Evolutionary conservation across 92 coral and sea anemone species (phyloP).

Genomic region (Paragorgia papillata): DNA sequence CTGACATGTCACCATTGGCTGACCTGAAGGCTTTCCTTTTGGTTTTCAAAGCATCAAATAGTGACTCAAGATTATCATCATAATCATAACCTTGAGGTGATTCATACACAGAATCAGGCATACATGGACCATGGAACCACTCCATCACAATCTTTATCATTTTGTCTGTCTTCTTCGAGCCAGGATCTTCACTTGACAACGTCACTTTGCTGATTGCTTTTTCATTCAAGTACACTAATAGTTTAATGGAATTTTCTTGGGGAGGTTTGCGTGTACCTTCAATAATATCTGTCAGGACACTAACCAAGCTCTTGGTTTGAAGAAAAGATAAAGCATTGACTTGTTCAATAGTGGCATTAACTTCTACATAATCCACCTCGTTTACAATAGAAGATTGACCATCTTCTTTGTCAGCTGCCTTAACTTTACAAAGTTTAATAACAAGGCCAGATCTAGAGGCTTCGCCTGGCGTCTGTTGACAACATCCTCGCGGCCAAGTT

Average conservation of each 20-base stretch:
- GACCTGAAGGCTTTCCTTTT: conserved; percentile 41
- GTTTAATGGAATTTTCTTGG: conserved; percentile 31
- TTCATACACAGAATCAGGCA: not conserved
- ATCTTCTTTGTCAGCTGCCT: not conserved
- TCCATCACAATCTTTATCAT: conserved; percentile 68
- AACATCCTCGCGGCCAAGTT: not conserved
- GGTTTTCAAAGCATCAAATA: conserved; percentile 75
- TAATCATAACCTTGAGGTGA: not conserved
- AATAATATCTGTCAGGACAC: conserved; percentile 47
- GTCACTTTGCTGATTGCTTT: conserved; percentile 62
- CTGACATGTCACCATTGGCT: not conserved
- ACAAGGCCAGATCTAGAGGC: not conserved
- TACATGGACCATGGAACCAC: conserved; percentile 59
- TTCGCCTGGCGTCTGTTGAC: not conserved
- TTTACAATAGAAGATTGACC: too few relatives aligned
- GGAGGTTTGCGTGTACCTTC: conserved; percentile 5
- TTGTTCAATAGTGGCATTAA: conserved; percentile 40
- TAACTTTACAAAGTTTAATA: conserved; percentile 11
- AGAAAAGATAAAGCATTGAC: conserved; percentile 66
- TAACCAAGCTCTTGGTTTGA: conserved; percentile 64
- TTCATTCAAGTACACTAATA: conserved; percentile 71
- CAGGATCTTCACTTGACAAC: conserved; percentile 70
- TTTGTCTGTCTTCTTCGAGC: conserved; percentile 62
- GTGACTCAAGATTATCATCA: conserved; percentile 49
- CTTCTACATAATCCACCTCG: not conserved